A percentile compares a stretch with the other conserved stretches of the same genome.
These are phyloP conservation scores for Platysteira castanea DNA, from an alignment of 2,113 vertebrate species.

Conservation along the genomic window DNA sequence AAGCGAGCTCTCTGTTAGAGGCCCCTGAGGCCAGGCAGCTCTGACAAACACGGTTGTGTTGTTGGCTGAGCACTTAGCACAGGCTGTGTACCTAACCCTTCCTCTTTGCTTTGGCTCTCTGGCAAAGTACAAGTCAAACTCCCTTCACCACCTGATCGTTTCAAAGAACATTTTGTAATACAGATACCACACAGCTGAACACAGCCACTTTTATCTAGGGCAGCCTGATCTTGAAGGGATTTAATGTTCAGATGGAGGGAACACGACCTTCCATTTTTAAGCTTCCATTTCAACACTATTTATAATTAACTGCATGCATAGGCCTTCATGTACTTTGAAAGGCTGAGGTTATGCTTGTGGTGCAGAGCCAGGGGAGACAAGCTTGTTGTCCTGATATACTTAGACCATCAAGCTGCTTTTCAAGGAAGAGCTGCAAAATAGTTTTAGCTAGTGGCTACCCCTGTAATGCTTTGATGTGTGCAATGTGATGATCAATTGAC, in stretches of 20 bases:
- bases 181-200: neutral
- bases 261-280: slow-evolving; percentile 46
- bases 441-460: neutral
- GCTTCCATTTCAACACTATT: slow-evolving; percentile 20
- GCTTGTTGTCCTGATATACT: neutral
- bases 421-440: neutral
- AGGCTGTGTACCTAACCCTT: neutral
- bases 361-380: slow-evolving; percentile 14
- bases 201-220: slow-evolving; percentile 32
- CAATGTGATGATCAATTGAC: neutral
- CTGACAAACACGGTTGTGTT: neutral
- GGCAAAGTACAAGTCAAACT: slow-evolving; percentile 1
- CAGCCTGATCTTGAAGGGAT: slow-evolving; percentile 44
- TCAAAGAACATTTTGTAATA: slow-evolving; percentile 39
- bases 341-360: neutral
- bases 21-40: neutral
- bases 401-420: neutral
- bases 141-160: neutral
- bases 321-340: slow-evolving; percentile 6
- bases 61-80: neutral
- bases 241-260: slow-evolving; percentile 45
- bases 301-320: slow-evolving; percentile 33
- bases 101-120: neutral
- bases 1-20: neutral
- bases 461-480: neutral